Evolutionary conservation across 2,797 vertebrate species (phyloP).

Genomic region (Falco columbarius): DNA sequence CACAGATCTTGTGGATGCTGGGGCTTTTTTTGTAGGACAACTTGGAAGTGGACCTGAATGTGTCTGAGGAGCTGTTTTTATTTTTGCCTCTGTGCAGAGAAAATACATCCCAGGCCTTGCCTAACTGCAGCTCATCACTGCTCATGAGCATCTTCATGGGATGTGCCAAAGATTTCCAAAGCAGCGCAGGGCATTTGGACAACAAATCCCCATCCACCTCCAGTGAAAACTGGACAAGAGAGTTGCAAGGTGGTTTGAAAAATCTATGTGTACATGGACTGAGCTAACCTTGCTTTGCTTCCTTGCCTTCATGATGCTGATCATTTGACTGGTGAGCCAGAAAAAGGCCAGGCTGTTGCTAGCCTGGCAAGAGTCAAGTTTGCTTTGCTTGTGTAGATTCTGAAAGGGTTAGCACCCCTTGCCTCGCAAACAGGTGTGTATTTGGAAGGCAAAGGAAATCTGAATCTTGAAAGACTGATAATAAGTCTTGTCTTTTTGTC

Average conservation of each 20-base stretch:
- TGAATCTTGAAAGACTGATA: slow-evolving; percentile 29
- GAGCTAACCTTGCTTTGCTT: not conserved
- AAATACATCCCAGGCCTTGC: not conserved
- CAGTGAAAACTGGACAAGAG: not conserved
- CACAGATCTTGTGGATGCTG: not conserved
- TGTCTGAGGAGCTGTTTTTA: not conserved
- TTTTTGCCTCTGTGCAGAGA: not conserved
- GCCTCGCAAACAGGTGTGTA: not conserved
- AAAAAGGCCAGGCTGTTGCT: not conserved
- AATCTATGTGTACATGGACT: not conserved
- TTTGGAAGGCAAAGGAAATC: slow-evolving; percentile 9
- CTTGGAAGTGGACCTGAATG: not conserved
- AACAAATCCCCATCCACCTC: not conserved
- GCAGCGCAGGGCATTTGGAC: not conserved
- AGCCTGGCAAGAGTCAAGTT: not conserved
- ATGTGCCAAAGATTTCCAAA: not conserved
- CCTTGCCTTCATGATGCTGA: not conserved
- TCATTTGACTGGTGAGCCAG: not conserved
- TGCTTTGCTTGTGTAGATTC: not conserved
- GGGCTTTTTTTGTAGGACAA: not conserved
- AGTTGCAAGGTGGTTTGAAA: not conserved
- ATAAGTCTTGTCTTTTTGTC: slow-evolving; percentile 52
- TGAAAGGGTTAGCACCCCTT: slow-evolving; percentile 14
- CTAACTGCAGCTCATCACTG: not conserved
- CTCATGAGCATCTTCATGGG: not conserved